Evolutionary conservation across 2,888 invertebrate species (phyloP), one percentile per base, ranked within the genome.

Genomic region (Drosophila pseudotalamancana): DNA sequence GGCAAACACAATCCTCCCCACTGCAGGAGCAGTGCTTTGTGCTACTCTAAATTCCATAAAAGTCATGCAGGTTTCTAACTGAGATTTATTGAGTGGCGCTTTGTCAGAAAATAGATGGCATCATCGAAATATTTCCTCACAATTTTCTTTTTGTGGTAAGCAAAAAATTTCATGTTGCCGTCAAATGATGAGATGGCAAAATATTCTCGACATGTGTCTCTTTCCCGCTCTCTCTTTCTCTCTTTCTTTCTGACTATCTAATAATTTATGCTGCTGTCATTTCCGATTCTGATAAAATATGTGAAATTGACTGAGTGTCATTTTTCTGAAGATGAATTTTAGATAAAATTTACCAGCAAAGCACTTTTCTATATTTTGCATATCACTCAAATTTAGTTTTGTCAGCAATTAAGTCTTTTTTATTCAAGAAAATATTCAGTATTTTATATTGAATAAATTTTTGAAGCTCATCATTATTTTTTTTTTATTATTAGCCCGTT

Each of bases 1-100:
- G 18, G 11, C 42, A n/a, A n/a, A n/a, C n/a, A n/a, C 48, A 21
- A 14, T 9, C n/a, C 29, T 1, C 25, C 16, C 14, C 23, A 16
- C 14, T 14, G 18, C 29, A 35, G 8, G 18, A 6, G 34, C 14
- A 53, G 32, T 53, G 40, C 55, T 39, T 34, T 21, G 40, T 64
- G 57, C 48, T 43, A 42, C 61, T 70, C 56, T 34, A 54, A 49
- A 64, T 72, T 62, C 62, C 45, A 56, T 46, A 60, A 71, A 70
- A 68, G 16, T 61, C 63, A 72, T 64, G 68, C 80, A 64, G 63
- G 63, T 56, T 65, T 46, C 64, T 45, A 48, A 43, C 55, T 59
- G 57, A 45, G 35, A 42, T 56, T 48, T 62, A 39, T 60, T 60
- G 62, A 40, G 21, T 16, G 61, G 39, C 18, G 39, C 66, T 78